phyloP scores from a whole-genome alignment of 2,797 vertebrate species.

The Graptemys geographica region DNA sequence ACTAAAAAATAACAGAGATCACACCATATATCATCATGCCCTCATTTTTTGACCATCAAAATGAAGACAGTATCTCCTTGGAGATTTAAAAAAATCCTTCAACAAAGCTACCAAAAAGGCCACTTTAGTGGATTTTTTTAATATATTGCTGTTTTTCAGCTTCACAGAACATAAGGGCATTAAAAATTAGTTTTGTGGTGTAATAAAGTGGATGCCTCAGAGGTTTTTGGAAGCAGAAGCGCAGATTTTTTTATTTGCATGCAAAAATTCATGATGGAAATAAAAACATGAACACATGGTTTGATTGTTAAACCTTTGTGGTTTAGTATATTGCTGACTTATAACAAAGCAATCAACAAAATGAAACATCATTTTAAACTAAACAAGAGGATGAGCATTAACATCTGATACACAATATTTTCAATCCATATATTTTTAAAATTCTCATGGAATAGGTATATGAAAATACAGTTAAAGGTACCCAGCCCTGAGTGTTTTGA shows the following conservation, averaged over 20 bases:
- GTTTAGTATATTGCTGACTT: slow-evolving; percentile 29
- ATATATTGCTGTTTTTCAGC: slow-evolving; percentile 56
- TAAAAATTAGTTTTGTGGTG: slow-evolving; percentile 72
- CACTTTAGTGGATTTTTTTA: slow-evolving; percentile 37
- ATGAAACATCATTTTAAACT: slow-evolving; percentile 51
- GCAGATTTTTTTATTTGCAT: slow-evolving; percentile 58
- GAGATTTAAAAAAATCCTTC: slow-evolving; percentile 54
- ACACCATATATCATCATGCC: background rate
- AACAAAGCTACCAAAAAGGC: slow-evolving; percentile 60
- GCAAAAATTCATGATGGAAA: slow-evolving; percentile 57
- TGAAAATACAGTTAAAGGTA: background rate
- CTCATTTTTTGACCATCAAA: slow-evolving; percentile 34
- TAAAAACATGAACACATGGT: slow-evolving; percentile 51
- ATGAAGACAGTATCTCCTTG: slow-evolving; percentile 53
- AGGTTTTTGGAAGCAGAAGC: slow-evolving; percentile 51
- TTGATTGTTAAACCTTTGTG: slow-evolving; percentile 49
- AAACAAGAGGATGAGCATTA: slow-evolving; percentile 24
- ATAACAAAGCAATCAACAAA: slow-evolving; percentile 19
- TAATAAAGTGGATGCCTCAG: slow-evolving; percentile 58
- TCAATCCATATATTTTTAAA: background rate
- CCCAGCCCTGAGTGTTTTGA: background rate
- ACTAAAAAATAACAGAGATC: background rate
- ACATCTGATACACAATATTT: slow-evolving; percentile 21
- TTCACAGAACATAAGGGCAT: slow-evolving; percentile 62
- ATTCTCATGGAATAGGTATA: background rate